These are phyloP conservation scores for Rhagonycha fulva DNA, from an alignment of 2,888 invertebrate species.

Conservation along the genomic window DNA sequence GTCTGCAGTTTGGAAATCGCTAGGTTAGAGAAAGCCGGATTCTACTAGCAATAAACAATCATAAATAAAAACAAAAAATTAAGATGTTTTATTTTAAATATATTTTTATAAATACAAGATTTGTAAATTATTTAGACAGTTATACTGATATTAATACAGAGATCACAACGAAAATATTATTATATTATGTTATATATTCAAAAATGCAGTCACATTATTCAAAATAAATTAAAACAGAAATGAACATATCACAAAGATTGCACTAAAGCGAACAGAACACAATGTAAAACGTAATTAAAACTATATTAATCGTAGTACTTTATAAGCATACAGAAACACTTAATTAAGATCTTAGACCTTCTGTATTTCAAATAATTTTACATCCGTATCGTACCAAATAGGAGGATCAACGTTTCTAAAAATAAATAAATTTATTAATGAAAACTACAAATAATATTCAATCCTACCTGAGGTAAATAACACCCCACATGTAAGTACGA, in stretches of 20 bases:
- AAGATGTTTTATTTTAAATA: not conserved
- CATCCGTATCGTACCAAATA: slow-evolving; percentile 99
- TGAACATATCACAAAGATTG: not conserved
- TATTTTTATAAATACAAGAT: not conserved
- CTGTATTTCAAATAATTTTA: slow-evolving; percentile 98
- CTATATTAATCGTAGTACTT: not conserved
- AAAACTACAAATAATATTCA: not conserved
- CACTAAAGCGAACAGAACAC: not conserved
- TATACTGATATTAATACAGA: not conserved
- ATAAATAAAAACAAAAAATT: not conserved
- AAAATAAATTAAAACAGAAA: slow-evolving; percentile 4
- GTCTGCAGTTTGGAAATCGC: too few species aligned
- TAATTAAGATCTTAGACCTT: slow-evolving; percentile 68
- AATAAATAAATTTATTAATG: slow-evolving; percentile 31
- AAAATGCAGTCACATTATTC: not conserved
- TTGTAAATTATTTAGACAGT: not conserved
- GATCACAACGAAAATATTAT: not conserved
- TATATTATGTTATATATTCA: not conserved
- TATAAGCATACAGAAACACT: not conserved
- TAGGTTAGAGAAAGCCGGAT: too few species aligned
- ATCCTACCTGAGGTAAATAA: slow-evolving; percentile 90
- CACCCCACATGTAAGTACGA: slow-evolving; percentile 99
- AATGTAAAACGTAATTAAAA: not conserved
- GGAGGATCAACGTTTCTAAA: slow-evolving; percentile 96
- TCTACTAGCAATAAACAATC: not conserved